Evolutionary conservation across 2,888 invertebrate genomes (phyloP).

Genomic region (Polietes domitor): DNA sequence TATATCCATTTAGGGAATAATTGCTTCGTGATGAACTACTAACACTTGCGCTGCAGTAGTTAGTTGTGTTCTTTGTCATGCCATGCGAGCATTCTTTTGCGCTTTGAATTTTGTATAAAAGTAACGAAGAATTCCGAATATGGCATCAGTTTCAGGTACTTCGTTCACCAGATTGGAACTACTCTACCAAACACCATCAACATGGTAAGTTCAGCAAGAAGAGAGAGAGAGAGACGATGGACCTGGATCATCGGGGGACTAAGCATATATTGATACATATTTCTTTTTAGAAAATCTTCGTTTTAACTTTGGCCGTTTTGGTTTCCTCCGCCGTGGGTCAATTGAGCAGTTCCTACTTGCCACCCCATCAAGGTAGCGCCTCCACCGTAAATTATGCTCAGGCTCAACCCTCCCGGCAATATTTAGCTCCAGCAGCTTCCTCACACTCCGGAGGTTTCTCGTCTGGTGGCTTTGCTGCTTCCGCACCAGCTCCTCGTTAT

Average conservation of each 20-base stretch:
- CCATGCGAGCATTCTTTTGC: neutral
- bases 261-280: neutral
- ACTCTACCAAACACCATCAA: constrained; percentile 33
- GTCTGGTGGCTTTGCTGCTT: constrained; percentile 38
- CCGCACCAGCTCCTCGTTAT: constrained; percentile 14
- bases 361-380: constrained; percentile 65
- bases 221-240: neutral
- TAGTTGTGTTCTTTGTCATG: neutral
- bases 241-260: too few relatives aligned
- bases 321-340: constrained; percentile 53
- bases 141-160: constrained; percentile 56
- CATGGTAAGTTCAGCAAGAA: constrained; percentile 62
- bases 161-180: constrained; percentile 27
- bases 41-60: neutral
- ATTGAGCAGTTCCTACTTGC: constrained; percentile 70
- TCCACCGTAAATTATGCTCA: too few relatives aligned
- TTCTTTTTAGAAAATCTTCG: constrained; percentile 58
- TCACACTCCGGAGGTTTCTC: constrained; percentile 27
- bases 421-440: constrained; percentile 54
- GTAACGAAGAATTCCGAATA: constrained; percentile 33
- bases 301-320: constrained; percentile 67
- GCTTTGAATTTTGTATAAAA: constrained; percentile 63
- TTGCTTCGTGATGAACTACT: too few relatives aligned
- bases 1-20: neutral
- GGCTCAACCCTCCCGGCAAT: constrained; percentile 21